These are phyloP conservation scores for Parauchenoglanis ngamensis DNA, from an alignment of 2,797 vertebrate genomes.

Conservation along the genomic window DNA sequence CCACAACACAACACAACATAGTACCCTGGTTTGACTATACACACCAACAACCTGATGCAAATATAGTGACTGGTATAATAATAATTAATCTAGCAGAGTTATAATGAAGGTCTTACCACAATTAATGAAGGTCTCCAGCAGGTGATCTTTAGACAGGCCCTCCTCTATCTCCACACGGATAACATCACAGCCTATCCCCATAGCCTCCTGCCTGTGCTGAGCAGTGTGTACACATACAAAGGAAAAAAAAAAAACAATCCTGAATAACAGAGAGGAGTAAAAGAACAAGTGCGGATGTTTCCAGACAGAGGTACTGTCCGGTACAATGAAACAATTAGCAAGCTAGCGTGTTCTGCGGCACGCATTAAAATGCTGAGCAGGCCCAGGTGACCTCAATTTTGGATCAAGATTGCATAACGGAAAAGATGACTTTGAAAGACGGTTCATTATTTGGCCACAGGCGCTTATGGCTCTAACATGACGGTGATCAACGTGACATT, in stretches of 20 bases:
- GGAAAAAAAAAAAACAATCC: background rate
- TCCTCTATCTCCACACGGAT: conserved; percentile 85
- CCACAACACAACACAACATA: conserved; percentile 7
- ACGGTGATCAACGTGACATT: too few relatives aligned
- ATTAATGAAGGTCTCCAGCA: conserved; percentile 87
- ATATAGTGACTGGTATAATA: background rate
- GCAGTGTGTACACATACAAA: conserved; percentile 14
- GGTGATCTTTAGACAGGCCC: conserved; percentile 87
- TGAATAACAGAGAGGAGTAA: background rate
- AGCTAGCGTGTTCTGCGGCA: background rate
- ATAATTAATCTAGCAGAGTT: background rate
- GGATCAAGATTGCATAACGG: background rate
- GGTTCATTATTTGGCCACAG: background rate
- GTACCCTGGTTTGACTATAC: background rate
- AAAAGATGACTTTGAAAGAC: background rate
- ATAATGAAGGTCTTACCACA: conserved; percentile 76
- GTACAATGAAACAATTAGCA: background rate
- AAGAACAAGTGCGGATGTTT: background rate
- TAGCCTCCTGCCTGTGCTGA: conserved; percentile 85
- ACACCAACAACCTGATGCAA: background rate
- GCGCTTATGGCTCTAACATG: background rate
- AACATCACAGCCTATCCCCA: conserved; percentile 84
- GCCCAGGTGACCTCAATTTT: background rate
- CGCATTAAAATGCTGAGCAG: background rate
- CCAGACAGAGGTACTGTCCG: background rate